Percentiles rank a stretch among this genome's conserved stretches.
These are phyloP conservation scores for Erethizon dorsatum DNA, from an alignment of 2,797 vertebrate species.

Conservation along the genomic window DNA sequence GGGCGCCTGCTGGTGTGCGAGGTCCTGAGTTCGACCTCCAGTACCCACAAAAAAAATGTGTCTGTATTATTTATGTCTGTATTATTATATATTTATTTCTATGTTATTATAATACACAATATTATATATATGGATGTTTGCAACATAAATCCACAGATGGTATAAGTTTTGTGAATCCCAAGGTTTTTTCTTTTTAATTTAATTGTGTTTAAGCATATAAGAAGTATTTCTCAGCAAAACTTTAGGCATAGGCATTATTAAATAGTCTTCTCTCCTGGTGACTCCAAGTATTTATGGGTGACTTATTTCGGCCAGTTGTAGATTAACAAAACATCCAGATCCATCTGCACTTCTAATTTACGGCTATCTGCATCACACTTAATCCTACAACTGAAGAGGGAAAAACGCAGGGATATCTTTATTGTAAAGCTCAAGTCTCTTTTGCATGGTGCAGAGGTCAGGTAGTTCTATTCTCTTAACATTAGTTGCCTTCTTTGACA, in stretches of 20 bases:
- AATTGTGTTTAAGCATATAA: not conserved
- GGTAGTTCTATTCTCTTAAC: not conserved
- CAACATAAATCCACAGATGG: constrained; percentile 11
- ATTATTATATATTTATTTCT: not conserved
- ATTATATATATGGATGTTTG: not conserved
- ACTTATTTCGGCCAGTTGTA: not conserved
- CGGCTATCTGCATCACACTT: not conserved
- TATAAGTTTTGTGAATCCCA: not conserved
- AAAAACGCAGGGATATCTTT: constrained; percentile 28
- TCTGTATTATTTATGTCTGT: too few species aligned
- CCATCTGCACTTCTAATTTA: not conserved
- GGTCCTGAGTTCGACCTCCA: too few species aligned
- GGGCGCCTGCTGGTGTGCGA: too few species aligned
- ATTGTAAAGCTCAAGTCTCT: not conserved
- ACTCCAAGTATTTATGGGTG: not conserved
- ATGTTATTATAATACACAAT: not conserved
- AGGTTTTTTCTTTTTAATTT: not conserved
- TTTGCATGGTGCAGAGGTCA: not conserved
- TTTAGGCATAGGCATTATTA: not conserved
- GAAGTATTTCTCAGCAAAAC: not conserved
- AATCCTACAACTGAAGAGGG: not conserved
- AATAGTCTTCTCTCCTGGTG: not conserved
- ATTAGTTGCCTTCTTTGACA: not conserved
- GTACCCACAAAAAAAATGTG: too few species aligned
- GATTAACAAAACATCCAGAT: not conserved